These are phyloP conservation scores for Heterohyrax brucei DNA, from an alignment of 2,797 vertebrate species.

Conservation along the genomic window DNA sequence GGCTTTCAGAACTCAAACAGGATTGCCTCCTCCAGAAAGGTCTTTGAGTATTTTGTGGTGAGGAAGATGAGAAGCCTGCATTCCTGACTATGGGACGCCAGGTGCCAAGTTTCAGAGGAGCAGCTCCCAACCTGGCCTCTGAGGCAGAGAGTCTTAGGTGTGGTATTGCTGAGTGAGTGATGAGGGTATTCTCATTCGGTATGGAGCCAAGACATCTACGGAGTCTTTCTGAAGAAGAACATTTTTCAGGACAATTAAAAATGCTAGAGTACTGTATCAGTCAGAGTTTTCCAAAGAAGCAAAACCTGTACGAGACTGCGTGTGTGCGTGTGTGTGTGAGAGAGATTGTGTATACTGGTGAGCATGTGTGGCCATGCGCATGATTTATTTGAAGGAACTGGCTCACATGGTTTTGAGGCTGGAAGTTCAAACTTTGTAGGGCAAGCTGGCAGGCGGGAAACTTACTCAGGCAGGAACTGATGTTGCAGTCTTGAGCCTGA, in stretches of 20 bases:
- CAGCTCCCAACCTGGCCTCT: neutral
- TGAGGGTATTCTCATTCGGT: conserved; percentile 1
- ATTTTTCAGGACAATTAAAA: neutral
- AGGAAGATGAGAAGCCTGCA: neutral
- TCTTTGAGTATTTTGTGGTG: neutral
- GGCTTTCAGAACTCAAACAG: conserved; percentile 1
- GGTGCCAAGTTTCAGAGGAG: neutral
- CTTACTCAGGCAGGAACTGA: neutral
- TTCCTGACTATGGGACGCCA: neutral
- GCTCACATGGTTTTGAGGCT: too few species aligned
- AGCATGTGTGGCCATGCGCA: too few species aligned
- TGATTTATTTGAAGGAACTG: too few species aligned
- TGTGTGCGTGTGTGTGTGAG: too few species aligned
- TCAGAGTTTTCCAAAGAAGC: too few species aligned
- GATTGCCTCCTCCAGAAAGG: neutral
- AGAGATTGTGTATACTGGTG: too few species aligned
- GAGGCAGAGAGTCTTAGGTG: neutral
- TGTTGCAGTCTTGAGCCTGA: neutral
- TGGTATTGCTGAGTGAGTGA: neutral
- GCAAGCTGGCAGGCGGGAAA: neutral
- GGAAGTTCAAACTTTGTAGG: neutral
- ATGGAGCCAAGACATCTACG: neutral
- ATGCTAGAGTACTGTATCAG: neutral
- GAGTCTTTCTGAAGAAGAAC: neutral
- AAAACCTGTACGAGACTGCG: too few species aligned